A percentile compares a stretch with the other conserved stretches of the same genome.
Conservation (phyloP, 2,888 invertebrate genomes). For the Agrochola macilenta region DNA sequence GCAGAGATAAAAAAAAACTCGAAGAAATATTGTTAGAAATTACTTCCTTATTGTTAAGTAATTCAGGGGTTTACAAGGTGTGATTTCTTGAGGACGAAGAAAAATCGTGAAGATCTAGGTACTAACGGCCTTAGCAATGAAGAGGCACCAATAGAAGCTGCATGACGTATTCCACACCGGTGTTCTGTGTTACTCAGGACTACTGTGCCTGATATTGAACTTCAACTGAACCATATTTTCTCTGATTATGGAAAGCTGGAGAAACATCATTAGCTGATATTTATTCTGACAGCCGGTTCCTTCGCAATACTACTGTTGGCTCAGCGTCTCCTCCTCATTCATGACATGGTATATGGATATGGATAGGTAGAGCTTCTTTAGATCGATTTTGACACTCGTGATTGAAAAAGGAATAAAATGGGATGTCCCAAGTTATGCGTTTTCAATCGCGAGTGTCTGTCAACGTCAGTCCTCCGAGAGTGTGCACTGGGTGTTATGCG, state of each 20-base stretch:
- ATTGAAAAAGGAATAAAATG: no score
- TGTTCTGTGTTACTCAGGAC: neutral
- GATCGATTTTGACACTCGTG: no score
- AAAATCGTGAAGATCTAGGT: no score
- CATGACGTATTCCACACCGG: neutral
- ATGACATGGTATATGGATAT: neutral
- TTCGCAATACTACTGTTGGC: neutral
- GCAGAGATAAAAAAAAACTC: neutral
- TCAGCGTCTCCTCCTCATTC: neutral
- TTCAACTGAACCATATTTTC: neutral
- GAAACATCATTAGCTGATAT: neutral
- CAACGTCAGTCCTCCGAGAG: neutral
- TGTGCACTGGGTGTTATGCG: slow-evolving; percentile 47
- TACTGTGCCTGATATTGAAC: neutral
- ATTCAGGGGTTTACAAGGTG: neutral
- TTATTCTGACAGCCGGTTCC: neutral
- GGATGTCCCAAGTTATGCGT: no score
- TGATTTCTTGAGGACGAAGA: neutral
- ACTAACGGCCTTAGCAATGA: neutral
- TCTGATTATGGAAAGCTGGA: neutral
- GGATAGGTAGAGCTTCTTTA: neutral
- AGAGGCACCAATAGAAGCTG: neutral
- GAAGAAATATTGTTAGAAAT: neutral
- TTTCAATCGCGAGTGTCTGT: no score
- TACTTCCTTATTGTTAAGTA: neutral